These are phyloP conservation scores for Epizoanthus ramosus DNA, from an alignment of 92 coral and sea anemone genomes.

Conservation along the genomic window DNA sequence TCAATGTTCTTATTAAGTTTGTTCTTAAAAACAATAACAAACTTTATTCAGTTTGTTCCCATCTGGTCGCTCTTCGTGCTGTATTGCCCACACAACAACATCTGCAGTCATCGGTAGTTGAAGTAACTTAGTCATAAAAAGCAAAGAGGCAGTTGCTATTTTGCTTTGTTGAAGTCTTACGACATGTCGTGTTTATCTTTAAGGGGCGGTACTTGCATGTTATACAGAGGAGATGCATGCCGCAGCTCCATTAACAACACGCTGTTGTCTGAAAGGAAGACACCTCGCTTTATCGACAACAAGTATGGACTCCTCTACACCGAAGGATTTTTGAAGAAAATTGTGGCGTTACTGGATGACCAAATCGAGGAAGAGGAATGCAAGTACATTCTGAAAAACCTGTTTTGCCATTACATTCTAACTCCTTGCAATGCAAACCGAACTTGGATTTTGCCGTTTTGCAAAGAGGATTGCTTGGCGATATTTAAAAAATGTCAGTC, in stretches of 20 bases:
- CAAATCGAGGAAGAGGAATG: constrained; percentile 56
- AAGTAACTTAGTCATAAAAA: neutral
- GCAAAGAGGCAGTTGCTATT: neutral
- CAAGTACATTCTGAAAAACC: constrained; percentile 51
- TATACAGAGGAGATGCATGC: constrained; percentile 67
- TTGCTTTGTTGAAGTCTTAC: neutral
- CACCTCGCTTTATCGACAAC: constrained; percentile 88
- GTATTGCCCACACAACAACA: too few species aligned
- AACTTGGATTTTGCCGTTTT: constrained; percentile 56
- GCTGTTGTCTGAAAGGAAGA: constrained; percentile 48
- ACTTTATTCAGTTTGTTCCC: too few species aligned
- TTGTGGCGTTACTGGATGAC: constrained; percentile 34
- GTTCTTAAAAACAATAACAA: too few species aligned
- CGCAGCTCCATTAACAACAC: constrained; percentile 65
- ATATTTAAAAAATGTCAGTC: constrained; percentile 70
- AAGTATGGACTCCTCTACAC: constrained; percentile 70
- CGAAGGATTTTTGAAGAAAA: constrained; percentile 49
- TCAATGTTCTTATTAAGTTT: too few species aligned
- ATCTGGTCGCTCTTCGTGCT: too few species aligned
- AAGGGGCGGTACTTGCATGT: constrained; percentile 73
- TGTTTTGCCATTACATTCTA: constrained; percentile 88
- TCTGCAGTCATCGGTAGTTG: too few species aligned
- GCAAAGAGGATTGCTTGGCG: constrained; percentile 82
- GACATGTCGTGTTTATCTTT: neutral
- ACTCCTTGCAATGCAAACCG: constrained; percentile 81